A percentile compares a stretch with the other conserved stretches of the same genome.
These are phyloP conservation scores for Chrysopilus asiliformis DNA, from an alignment of 2,888 invertebrate genomes.

Conservation along the genomic window DNA sequence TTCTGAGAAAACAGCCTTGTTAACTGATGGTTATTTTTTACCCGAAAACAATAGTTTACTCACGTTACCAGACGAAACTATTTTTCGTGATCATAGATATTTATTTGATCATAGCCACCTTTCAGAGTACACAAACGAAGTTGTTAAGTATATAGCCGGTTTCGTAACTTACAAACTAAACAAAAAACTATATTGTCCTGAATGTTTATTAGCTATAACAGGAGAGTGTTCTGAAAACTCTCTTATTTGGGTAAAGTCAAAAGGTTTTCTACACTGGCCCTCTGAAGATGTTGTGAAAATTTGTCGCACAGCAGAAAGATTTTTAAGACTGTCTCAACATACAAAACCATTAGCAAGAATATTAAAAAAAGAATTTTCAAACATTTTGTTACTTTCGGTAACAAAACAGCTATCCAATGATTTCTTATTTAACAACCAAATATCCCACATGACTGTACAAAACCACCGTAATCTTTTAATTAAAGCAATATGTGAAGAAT, in stretches of 20 bases:
- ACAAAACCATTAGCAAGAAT: too few species aligned
- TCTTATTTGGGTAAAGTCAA: neutral
- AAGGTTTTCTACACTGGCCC: neutral
- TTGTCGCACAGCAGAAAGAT: constrained; percentile 3
- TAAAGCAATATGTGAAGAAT: too few species aligned
- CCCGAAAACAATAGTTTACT: too few species aligned
- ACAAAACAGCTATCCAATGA: too few species aligned
- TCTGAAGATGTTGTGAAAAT: neutral
- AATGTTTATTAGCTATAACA: constrained; percentile 6
- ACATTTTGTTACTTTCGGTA: too few species aligned
- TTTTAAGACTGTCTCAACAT: too few species aligned
- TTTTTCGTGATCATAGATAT: constrained; percentile 3
- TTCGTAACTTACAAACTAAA: constrained; percentile 1
- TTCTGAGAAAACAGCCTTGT: neutral
- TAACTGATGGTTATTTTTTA: neutral
- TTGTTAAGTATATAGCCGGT: constrained; percentile 4
- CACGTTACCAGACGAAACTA: too few species aligned
- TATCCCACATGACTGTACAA: too few species aligned
- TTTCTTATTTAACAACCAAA: too few species aligned
- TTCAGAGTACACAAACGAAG: constrained; percentile 2
- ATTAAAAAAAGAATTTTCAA: too few species aligned
- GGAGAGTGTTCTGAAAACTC: neutral
- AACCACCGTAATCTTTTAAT: too few species aligned
- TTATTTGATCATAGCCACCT: neutral
- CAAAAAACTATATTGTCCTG: constrained; percentile 1